Evolutionary conservation across 2,113 vertebrate species (phyloP).

Genomic region (Dromas ardeola): DNA sequence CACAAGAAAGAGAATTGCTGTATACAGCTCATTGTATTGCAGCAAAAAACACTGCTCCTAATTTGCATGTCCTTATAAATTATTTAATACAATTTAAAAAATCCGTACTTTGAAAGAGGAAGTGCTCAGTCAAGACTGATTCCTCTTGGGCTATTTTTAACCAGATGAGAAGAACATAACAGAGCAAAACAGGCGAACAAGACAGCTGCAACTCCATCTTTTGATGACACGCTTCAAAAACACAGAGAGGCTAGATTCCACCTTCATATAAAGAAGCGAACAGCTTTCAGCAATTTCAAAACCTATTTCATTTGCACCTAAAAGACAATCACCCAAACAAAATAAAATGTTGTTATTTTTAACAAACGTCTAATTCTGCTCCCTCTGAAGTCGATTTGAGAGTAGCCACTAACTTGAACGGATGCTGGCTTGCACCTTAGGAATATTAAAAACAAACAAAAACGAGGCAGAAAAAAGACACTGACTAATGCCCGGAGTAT

Average conservation of each 20-base stretch:
- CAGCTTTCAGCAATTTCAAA: neutral
- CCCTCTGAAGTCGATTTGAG: conserved; percentile 46
- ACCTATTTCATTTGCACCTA: neutral
- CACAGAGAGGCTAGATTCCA: neutral
- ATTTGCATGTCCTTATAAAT: neutral
- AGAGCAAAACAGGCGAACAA: conserved; percentile 46
- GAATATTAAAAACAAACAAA: conserved; percentile 68
- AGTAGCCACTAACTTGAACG: neutral
- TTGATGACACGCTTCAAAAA: neutral
- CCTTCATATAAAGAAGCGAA: neutral
- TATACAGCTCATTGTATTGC: neutral
- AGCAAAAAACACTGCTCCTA: neutral
- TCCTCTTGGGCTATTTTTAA: conserved; percentile 67
- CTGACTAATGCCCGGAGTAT: neutral
- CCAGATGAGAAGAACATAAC: conserved; percentile 31
- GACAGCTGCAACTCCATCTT: conserved; percentile 38
- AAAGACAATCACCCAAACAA: neutral
- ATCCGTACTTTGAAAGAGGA: conserved; percentile 44
- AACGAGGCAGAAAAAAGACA: neutral
- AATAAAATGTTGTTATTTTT: conserved; percentile 30
- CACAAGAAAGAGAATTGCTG: neutral
- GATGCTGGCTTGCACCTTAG: neutral
- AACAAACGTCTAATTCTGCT: conserved; percentile 21
- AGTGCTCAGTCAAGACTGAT: conserved; percentile 55
- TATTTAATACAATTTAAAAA: neutral